Evolutionary conservation across 2,797 vertebrate species (phyloP).

Genomic region (Gallinago nigripennis): DNA sequence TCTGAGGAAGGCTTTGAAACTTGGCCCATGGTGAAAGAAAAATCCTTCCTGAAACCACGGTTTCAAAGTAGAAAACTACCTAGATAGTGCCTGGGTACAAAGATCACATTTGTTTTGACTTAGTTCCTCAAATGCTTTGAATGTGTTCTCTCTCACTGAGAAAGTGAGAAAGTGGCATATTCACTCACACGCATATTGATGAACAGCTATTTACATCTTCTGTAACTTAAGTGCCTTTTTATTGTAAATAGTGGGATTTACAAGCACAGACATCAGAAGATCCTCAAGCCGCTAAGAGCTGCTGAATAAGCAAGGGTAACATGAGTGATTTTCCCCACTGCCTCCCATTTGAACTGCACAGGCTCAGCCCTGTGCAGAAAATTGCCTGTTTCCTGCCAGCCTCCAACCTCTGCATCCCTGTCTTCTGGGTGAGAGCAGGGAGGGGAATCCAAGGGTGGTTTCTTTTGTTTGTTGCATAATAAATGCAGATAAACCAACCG

Average conservation of each 20-base stretch:
- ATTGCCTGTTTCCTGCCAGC: background rate
- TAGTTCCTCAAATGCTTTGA: constrained; percentile 25
- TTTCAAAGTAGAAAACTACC: background rate
- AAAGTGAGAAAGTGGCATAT: background rate
- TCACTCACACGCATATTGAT: background rate
- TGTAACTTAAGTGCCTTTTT: background rate
- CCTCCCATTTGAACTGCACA: background rate
- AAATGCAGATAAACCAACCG: background rate
- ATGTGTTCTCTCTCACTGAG: background rate
- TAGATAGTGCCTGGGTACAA: background rate
- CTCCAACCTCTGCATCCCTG: background rate
- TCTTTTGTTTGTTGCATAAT: background rate
- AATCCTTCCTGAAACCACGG: background rate
- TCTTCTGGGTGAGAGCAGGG: background rate
- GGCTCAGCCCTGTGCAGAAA: background rate
- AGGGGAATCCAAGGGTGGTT: background rate
- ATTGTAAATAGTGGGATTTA: background rate
- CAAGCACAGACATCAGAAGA: background rate
- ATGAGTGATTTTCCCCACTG: background rate
- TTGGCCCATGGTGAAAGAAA: background rate
- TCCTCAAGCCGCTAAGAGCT: background rate
- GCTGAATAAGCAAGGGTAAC: background rate
- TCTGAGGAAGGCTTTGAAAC: background rate
- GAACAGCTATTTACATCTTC: background rate
- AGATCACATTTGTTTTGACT: constrained; percentile 51